Percentiles rank a stretch among this genome's conserved stretches.
Evolutionary conservation across 2,888 invertebrate species (phyloP).

Genomic region (Lepetodrilus schrolli): DNA sequence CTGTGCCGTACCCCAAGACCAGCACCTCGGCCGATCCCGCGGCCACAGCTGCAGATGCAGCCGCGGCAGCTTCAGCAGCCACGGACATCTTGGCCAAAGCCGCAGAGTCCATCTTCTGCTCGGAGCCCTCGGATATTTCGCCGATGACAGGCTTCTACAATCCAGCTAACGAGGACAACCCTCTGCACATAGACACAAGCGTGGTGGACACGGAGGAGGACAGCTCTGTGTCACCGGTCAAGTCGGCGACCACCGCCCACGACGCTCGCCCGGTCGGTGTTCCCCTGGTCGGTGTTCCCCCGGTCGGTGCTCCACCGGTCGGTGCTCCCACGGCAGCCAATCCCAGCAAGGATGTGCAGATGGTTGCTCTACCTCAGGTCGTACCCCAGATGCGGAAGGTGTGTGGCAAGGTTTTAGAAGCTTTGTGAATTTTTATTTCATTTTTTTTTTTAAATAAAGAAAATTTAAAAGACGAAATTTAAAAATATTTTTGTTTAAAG

Average conservation of each 20-base stretch:
- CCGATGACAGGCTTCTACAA: conserved; percentile 66
- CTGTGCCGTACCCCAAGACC: neutral
- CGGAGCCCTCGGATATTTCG: conserved; percentile 50
- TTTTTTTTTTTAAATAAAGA: too few relatives aligned
- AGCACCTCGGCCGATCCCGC: neutral
- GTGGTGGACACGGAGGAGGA: conserved; percentile 60
- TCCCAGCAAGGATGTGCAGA: too few relatives aligned
- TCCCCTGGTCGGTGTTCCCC: neutral
- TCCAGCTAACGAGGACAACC: conserved; percentile 68
- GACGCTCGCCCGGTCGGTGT: neutral
- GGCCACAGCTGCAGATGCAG: neutral
- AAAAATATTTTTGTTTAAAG: too few relatives aligned
- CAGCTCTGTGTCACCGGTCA: neutral
- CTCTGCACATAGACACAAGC: conserved; percentile 69
- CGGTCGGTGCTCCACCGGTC: too few relatives aligned
- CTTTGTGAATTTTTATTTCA: too few relatives aligned
- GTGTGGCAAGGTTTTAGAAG: too few relatives aligned
- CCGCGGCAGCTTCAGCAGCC: conserved; percentile 15
- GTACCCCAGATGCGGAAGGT: too few relatives aligned
- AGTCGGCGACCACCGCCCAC: neutral
- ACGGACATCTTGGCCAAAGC: conserved; percentile 74
- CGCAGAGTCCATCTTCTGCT: conserved; percentile 74
- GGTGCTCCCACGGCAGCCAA: too few relatives aligned
- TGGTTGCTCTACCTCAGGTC: too few relatives aligned
- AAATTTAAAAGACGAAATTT: too few relatives aligned